phyloP scores from a whole-genome alignment of 2,797 vertebrate genomes.

The Craterocephalus amniculus region DNA sequence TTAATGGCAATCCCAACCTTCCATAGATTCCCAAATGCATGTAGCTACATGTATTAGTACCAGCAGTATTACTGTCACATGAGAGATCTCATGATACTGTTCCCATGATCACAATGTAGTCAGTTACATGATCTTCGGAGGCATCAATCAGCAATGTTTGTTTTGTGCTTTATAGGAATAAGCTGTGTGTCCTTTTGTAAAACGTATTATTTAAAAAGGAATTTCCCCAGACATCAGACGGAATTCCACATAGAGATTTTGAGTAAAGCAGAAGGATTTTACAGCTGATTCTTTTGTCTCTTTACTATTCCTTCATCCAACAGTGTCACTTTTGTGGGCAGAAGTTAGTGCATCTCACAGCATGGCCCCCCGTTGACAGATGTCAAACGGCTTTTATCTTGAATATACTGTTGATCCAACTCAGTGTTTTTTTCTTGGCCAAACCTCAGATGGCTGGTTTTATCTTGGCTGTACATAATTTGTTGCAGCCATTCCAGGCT shows the following conservation, averaged over 20 bases:
- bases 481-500: conserved; percentile 45
- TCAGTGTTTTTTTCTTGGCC: conserved; percentile 30
- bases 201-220: neutral
- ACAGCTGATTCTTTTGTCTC: conserved; percentile 1
- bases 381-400: conserved; percentile 28
- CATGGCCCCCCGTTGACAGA: conserved; percentile 7
- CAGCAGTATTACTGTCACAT: neutral
- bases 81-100: neutral
- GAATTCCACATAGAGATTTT: neutral
- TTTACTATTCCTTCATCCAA: neutral
- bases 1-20: neutral
- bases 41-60: neutral
- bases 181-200: conserved; percentile 4
- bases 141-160: conserved; percentile 10
- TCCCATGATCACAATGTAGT: neutral
- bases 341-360: neutral
- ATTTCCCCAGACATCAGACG: neutral
- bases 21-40: neutral
- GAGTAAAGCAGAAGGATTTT: neutral
- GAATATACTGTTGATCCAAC: conserved; percentile 33
- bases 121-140: conserved; percentile 3
- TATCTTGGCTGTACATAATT: conserved; percentile 54
- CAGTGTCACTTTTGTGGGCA: neutral
- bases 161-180: conserved; percentile 11
- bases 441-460: conserved; percentile 44